phyloP scores from a whole-genome alignment of 2,797 vertebrate genomes.

The Chloroceryle amazona region DNA sequence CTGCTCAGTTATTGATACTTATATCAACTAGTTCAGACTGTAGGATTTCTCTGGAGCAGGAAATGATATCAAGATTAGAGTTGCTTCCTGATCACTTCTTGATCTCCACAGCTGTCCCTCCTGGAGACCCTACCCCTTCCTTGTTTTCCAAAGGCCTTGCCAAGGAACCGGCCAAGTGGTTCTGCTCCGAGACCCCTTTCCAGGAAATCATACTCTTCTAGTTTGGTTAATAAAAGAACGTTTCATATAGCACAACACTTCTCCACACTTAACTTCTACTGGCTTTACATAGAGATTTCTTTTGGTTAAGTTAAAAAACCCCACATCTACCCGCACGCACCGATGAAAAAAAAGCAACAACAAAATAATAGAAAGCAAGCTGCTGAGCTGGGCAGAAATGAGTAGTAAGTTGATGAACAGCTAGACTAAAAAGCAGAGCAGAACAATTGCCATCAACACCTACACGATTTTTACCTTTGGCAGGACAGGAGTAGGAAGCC shows the following conservation, averaged over 20 bases:
- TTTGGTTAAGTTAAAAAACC: neutral
- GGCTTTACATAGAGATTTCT: rapidly evolving
- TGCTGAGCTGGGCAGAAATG: neutral
- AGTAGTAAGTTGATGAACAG: rapidly evolving
- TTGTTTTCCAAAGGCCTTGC: neutral
- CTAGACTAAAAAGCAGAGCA: neutral
- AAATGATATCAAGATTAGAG: neutral
- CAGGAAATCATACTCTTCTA: rapidly evolving
- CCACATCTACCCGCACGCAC: rapidly evolving
- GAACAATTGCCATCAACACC: neutral
- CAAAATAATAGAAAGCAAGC: rapidly evolving
- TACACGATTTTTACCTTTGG: neutral
- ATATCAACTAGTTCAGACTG: neutral
- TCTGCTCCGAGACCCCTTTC: neutral
- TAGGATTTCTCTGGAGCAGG: neutral
- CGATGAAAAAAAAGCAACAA: rapidly evolving
- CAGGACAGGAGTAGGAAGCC: neutral
- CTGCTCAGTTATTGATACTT: neutral
- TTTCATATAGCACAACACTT: neutral
- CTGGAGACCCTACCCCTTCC: no score
- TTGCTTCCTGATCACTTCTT: neutral
- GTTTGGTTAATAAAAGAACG: neutral
- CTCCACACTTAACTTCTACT: neutral
- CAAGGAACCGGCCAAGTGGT: neutral
- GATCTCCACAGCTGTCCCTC: neutral